phyloP scores from a whole-genome alignment of 2,888 invertebrate species.

The Torymus tubicola region DNA sequence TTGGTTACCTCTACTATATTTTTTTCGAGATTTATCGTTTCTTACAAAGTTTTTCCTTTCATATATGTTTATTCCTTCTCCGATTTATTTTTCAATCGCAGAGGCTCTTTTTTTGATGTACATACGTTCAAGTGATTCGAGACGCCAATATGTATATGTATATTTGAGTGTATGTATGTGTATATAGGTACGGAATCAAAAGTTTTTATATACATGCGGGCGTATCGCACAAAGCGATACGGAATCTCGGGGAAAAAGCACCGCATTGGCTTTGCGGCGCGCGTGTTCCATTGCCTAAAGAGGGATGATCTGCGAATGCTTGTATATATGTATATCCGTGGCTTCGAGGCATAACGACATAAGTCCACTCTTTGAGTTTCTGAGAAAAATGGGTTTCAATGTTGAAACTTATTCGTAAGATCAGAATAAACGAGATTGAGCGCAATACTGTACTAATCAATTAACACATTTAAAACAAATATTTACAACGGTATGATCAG shows the following conservation, averaged over 20 bases:
- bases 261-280: constrained; percentile 18
- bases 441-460: too few species aligned
- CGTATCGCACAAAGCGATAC: constrained; percentile 9
- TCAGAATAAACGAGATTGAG: too few species aligned
- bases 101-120: not conserved
- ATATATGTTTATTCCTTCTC: not conserved
- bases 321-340: too few species aligned
- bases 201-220: constrained; percentile 5
- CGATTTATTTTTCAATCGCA: not conserved
- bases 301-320: not conserved
- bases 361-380: too few species aligned
- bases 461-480: too few species aligned
- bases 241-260: constrained; percentile 33
- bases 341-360: too few species aligned
- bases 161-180: not conserved
- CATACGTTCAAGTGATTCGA: not conserved
- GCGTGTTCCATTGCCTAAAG: constrained; percentile 20
- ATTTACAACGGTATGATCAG: too few species aligned
- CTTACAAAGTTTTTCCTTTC: not conserved
- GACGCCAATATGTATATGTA: not conserved
- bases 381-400: too few species aligned
- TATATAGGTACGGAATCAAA: not conserved
- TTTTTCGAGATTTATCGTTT: not conserved
- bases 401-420: too few species aligned
- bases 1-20: not conserved